Base-by-base conservation (phyloP, 1,140 invertebrate species). In the Mylabris phalerata region DNA sequence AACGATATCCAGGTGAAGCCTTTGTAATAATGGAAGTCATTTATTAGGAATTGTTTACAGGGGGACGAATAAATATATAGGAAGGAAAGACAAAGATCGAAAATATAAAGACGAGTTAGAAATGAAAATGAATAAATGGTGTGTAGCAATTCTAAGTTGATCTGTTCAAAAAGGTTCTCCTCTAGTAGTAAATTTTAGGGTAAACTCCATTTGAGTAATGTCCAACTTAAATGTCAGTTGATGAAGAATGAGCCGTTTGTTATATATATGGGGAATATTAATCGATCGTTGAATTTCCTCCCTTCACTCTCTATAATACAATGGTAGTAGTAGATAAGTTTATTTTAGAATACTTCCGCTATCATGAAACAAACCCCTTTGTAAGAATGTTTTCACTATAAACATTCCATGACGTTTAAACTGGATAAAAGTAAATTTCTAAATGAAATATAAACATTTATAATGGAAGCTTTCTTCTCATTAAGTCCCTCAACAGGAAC, bases 21-120 rank as follows among this genome's bases (percentile, higher is more conserved):
- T 26, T 24, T n/a, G 39, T 24, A 48, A 54, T 54, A 60, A 54
- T 54, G 50, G 51, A 55, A 60, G 50, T 60, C 58, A 51, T 48
- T 48, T 45, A 55, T 55, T 54, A 60, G 50, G 50, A 60, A 60
- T 60, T 55, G 50, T 60, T 55, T 59, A 45, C 50, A 54, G 51
- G 51, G 51, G 51, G 11, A 9, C 5, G 9, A 6, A 11, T 45
- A 45, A 24, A 24, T 11, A 9, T 45, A 11, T 42, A 11, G 11
- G 43, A 6, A 5, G 4, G 11, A 6, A 11, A 45, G 43, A 45
- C 43, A 45, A 24, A 45, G 32, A 32, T 32, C 32, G 32, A 32
- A 19, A 32, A 32, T 32, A 32, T 0, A 32, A 32, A 32, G 32
- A 32, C 7, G 7, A 32, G 32, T 5, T 32, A 32, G 7, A 32